Percentiles rank a stretch among this genome's conserved stretches.
Conservation (phyloP, 1,140 invertebrate species). For the Drosophila takahashii region DNA sequence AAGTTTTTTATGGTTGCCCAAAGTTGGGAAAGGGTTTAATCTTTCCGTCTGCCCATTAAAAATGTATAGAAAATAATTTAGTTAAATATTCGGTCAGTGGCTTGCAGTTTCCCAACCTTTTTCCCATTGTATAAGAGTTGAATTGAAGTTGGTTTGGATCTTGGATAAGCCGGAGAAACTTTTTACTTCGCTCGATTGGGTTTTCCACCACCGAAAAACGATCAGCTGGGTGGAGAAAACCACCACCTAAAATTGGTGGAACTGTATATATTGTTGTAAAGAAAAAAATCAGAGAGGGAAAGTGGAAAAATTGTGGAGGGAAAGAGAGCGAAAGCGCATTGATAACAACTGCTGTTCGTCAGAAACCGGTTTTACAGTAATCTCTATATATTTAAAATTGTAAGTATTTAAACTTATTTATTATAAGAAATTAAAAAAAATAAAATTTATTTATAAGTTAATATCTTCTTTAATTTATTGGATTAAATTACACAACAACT, state of each 20-base stretch:
- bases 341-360: slow-evolving; percentile 14
- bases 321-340: slow-evolving; percentile 5
- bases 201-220: slow-evolving; percentile 40
- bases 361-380: slow-evolving; percentile 50
- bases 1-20: slow-evolving; percentile 46
- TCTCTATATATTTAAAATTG: not conserved
- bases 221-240: slow-evolving; percentile 30
- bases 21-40: slow-evolving; percentile 2
- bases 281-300: not conserved
- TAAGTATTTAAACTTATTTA: too few relatives aligned
- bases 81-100: slow-evolving; percentile 47
- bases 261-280: not conserved
- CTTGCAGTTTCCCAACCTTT: slow-evolving; percentile 1
- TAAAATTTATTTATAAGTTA: too few relatives aligned
- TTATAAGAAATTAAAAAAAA: not conserved
- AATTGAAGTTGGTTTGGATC: slow-evolving; percentile 25
- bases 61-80: slow-evolving; percentile 52
- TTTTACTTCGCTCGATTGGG: slow-evolving; percentile 12
- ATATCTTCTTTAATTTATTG: too few relatives aligned
- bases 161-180: slow-evolving; percentile 22
- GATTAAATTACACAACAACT: too few relatives aligned
- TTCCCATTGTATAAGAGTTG: slow-evolving; percentile 32
- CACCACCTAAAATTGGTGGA: slow-evolving; percentile 40
- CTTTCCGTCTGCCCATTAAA: slow-evolving; percentile 43
- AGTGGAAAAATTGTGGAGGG: not conserved